Evolutionary conservation across 1,140 invertebrate species (phyloP), one percentile per base, ranked within the genome.

Genomic region (Pseudoatta argentina): DNA sequence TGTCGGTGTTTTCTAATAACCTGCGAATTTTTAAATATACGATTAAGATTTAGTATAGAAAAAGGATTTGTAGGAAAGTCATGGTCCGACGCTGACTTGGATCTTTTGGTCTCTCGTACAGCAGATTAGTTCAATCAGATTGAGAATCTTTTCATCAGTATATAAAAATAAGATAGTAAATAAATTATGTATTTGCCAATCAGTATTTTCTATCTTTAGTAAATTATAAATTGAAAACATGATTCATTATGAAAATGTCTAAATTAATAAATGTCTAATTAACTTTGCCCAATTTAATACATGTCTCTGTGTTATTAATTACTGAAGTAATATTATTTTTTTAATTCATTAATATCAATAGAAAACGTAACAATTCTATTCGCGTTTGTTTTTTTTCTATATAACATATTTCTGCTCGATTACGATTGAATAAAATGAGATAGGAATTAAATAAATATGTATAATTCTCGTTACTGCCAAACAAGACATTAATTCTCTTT

Each of bases 391-490:
- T 0, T 48, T 48, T 48, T 2, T 16, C 24, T 39, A 16, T 21
- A 8, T 30, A 21, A 18, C 7, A 48, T 24, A 24, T 7, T 51
- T 51, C 14, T 30, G 18, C 6, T 61, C 14, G 30, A 72, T 27
- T 57, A 21, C 27, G 12, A 64, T 51, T 18, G 51, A 73, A 51
- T 16, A 61, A 51, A 77, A 34, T n/a, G 10, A 18, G 16, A 18
- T 1, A 53, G 7, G 64, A 69, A 77, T 73, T 57, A 27, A 64
- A 66, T 53, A 5, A 79, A 24, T 63, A 48, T 51, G 24, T 81
- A 27, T 64, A 34, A 67, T 90, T 24, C 24, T 90, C 53, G 67
- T 90, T 90, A 90, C 89, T 90, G 88, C 89, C 88, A 89, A 90
- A 53, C 18, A 53, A 64, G 61, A 44, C 64, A 8, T 24, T 59